Percentiles rank a stretch among this genome's conserved stretches.
Evolutionary conservation across 2,888 invertebrate species (phyloP).

Genomic region (Plagiodera versicolora): DNA sequence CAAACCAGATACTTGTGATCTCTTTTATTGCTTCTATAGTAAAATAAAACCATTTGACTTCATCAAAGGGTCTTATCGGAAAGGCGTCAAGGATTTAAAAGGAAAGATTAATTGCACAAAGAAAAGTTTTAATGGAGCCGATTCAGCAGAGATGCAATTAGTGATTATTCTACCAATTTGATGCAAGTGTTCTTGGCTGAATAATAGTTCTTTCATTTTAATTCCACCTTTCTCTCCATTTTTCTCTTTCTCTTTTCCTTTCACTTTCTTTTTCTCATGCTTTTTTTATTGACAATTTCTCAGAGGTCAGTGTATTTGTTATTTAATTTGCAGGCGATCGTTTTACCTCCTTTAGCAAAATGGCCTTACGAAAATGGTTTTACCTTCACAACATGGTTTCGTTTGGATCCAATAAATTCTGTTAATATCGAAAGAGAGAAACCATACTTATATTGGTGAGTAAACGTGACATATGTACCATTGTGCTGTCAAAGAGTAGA

Average conservation of each 20-base stretch:
- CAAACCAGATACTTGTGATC: background rate
- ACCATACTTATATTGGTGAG: slow-evolving; percentile 96
- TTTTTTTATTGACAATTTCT: no score
- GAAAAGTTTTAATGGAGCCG: background rate
- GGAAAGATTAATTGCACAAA: background rate
- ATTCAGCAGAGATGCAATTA: background rate
- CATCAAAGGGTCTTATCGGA: background rate
- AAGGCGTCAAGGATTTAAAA: background rate
- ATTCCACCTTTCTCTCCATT: background rate
- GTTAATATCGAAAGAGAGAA: slow-evolving; percentile 99
- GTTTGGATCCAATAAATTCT: slow-evolving; percentile 96
- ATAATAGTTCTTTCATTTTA: background rate
- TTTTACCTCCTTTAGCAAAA: slow-evolving; percentile 93
- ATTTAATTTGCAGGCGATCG: slow-evolving; percentile 75
- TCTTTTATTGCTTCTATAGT: background rate
- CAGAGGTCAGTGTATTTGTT: slow-evolving; percentile 17
- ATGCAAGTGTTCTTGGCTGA: no score
- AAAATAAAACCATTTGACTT: background rate
- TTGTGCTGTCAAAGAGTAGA: no score
- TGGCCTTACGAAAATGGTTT: slow-evolving; percentile 99
- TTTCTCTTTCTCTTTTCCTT: slow-evolving; percentile 8
- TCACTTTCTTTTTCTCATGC: slow-evolving; percentile 1
- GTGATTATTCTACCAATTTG: background rate
- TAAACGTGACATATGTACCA: no score
- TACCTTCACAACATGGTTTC: slow-evolving; percentile 99